A percentile compares a stretch with the other conserved stretches of the same genome.
Evolutionary conservation across 2,888 invertebrate species (phyloP).

Genomic region (Helobdella robusta): DNA sequence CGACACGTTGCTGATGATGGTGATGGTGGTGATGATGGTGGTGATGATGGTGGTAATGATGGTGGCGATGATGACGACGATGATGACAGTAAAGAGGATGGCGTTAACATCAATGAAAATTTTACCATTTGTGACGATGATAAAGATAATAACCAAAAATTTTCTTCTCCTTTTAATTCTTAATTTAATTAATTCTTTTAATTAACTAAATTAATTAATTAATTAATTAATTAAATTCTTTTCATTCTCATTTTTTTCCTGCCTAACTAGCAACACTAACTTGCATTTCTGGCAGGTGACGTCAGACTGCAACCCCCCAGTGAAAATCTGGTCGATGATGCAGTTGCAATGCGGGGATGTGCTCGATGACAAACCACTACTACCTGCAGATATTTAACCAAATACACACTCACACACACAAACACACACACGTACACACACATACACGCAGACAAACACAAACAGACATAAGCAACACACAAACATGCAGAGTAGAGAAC

Average conservation of each 20-base stretch:
- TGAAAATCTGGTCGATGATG: slow-evolving; percentile 93
- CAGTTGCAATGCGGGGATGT: slow-evolving; percentile 65
- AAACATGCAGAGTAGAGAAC: slow-evolving; percentile 38
- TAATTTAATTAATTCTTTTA: too few species aligned
- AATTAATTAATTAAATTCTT: too few species aligned
- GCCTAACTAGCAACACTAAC: too few species aligned
- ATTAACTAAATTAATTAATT: too few species aligned
- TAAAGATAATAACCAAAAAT: too few species aligned
- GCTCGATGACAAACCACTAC: slow-evolving; percentile 42
- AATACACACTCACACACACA: not conserved
- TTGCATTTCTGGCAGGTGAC: slow-evolving; percentile 89
- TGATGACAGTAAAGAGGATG: too few species aligned
- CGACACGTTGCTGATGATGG: slow-evolving; percentile 66
- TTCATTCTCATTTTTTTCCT: too few species aligned
- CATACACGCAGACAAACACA: not conserved
- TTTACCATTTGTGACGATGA: too few species aligned
- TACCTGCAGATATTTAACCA: too few species aligned
- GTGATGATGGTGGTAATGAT: not conserved
- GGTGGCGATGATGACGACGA: too few species aligned
- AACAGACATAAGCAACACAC: not conserved
- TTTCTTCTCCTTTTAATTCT: too few species aligned
- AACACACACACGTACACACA: not conserved
- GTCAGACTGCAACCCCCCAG: slow-evolving; percentile 88
- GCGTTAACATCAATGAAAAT: too few species aligned
- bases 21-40: not conserved